Evolutionary conservation across 2,888 invertebrate genomes (phyloP), one percentile per base, ranked within the genome.

Genomic region (Trachelus iudaicus): DNA sequence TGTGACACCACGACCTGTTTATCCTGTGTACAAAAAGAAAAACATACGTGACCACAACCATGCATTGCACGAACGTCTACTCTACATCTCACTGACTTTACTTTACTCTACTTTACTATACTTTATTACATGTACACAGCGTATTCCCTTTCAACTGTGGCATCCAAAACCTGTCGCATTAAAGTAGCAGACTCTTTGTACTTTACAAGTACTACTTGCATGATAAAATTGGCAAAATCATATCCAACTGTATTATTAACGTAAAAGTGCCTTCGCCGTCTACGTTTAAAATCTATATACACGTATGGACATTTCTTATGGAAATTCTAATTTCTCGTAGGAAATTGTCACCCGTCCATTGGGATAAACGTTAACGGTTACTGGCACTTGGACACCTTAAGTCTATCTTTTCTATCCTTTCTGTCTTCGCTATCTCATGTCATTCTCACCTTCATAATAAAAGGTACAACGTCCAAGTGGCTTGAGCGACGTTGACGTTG

Each of bases 401-500:
- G n/a, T 77, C 74, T 40, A 40, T 74, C 34, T 34, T 31, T 33
- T 68, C 77, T 37, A 40, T 40, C 40, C 9, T 56, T 23, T 23
- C 56, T 56, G 37, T 74, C 31, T 77, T 77, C 77, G 34, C 35
- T 69, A 40, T 37, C 68, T 77, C 31, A 68, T 69, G 13, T 76
- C 56, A 11, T 13, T 76, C 73, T 78, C 75, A 78, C 79, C 77
- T 76, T 80, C 33, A n/a, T 13, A 69, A 75, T 74, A 76, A 77
- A 81, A 89, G 90, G 87, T 85, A 33, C 83, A 83, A 77, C 87
- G 90, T 68, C 83, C 86, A 33, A 80, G 77, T 11, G 83, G 82
- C 75, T 82, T 87, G 73, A 83, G 77, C 31, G 86, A 85, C 6
- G 87, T 94, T 73, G 95, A 96, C 79, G 94, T 94, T 0, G 94